A percentile compares a stretch with the other conserved stretches of the same genome.
These are phyloP conservation scores for Sesamia nonagrioides DNA, from an alignment of 1,140 invertebrate species.

Conservation along the genomic window DNA sequence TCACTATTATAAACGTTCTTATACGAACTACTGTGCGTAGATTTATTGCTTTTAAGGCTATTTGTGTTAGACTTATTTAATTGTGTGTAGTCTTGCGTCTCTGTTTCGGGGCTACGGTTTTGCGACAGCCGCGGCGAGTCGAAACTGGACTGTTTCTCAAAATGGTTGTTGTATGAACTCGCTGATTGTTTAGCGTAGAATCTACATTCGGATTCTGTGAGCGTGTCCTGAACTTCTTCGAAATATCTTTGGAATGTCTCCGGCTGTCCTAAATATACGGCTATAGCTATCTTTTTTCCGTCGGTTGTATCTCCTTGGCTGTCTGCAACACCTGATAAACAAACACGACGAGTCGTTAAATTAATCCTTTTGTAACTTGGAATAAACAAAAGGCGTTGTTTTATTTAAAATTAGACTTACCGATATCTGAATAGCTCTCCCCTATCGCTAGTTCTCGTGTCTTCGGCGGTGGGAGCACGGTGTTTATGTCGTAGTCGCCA, in stretches of 20 bases:
- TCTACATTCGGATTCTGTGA: constrained; percentile 88
- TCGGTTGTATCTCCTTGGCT: constrained; percentile 93
- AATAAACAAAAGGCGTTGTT: constrained; percentile 10
- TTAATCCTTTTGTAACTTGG: background rate
- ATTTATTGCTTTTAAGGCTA: constrained; percentile 88
- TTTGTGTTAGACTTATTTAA: constrained; percentile 86
- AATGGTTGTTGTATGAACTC: constrained; percentile 80
- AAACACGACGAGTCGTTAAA: constrained; percentile 41
- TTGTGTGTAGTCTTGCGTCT: constrained; percentile 83
- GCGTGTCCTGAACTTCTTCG: constrained; percentile 89
- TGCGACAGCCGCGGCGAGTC: constrained; percentile 86
- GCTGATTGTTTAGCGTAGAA: constrained; percentile 86
- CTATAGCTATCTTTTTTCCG: constrained; percentile 94
- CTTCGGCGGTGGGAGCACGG: constrained; percentile 84
- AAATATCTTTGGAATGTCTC: constrained; percentile 92
- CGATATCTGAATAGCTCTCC: constrained; percentile 87
- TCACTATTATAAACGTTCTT: constrained; percentile 87
- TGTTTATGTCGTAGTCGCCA: constrained; percentile 85
- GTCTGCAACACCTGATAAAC: constrained; percentile 86
- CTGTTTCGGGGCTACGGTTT: constrained; percentile 85
- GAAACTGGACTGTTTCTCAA: constrained; percentile 87
- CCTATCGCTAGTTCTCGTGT: constrained; percentile 85
- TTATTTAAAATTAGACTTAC: constrained; percentile 70
- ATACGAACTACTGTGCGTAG: constrained; percentile 87
- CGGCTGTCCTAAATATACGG: constrained; percentile 94